Conservation (phyloP, 2,113 vertebrate genomes). For the Marmota monax region DNA sequence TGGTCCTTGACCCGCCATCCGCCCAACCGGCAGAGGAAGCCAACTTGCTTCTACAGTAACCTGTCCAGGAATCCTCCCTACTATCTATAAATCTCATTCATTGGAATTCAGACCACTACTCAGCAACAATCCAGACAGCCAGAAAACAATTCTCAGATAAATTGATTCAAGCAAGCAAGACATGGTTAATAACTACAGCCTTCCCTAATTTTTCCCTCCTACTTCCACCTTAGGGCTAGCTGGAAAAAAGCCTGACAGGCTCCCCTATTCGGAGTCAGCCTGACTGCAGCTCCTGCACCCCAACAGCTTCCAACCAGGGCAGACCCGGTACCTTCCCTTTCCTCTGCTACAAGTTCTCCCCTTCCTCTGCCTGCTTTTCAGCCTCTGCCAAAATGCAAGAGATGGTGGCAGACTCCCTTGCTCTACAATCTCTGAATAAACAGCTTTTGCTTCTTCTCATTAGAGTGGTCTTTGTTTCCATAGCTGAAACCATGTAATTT, state of each 20-base stretch:
- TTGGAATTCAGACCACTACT: not conserved
- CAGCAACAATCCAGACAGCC: not conserved
- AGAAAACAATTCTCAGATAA: not conserved
- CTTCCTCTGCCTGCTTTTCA: not conserved
- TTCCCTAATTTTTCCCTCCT: not conserved
- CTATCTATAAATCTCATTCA: not conserved
- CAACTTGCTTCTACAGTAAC: not conserved
- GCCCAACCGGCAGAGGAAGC: not conserved
- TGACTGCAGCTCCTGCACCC: too few relatives aligned
- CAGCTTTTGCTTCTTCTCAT: not conserved
- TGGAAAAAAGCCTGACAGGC: not conserved
- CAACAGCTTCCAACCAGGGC: not conserved
- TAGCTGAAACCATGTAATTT: not conserved
- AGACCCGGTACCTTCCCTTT: not conserved
- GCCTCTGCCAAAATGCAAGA: not conserved
- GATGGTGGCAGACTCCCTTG: not conserved
- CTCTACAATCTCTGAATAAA: too few relatives aligned
- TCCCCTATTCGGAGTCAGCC: too few relatives aligned
- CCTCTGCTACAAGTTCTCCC: accelerated
- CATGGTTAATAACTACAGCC: not conserved
- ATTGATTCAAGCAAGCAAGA: not conserved
- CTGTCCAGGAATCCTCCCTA: not conserved
- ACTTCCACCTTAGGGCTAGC: not conserved
- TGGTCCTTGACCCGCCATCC: not conserved
- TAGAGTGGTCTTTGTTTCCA: not conserved